Conservation (phyloP, 2,888 invertebrate species). For the Maniola hyperantus region DNA sequence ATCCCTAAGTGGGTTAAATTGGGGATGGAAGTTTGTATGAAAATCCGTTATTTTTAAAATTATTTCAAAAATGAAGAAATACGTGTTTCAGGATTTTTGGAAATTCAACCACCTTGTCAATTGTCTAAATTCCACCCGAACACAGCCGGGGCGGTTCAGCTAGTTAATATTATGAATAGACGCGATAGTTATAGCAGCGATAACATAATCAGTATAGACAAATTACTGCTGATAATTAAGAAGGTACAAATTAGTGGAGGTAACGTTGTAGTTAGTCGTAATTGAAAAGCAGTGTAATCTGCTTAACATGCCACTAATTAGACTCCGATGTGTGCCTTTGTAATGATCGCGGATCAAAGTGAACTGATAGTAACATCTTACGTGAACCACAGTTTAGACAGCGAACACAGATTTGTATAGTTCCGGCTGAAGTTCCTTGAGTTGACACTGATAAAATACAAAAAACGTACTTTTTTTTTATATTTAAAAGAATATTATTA, state of each 20-base stretch:
- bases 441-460: not conserved
- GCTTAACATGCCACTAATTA: conserved; percentile 68
- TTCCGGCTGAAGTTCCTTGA: conserved; percentile 49
- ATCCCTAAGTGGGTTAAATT: no score
- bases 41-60: no score
- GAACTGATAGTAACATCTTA: conserved; percentile 40
- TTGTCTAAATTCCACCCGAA: no score
- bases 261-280: conserved; percentile 53
- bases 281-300: conserved; percentile 61
- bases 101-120: no score
- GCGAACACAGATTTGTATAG: conserved; percentile 61
- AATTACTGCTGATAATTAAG: conserved; percentile 26
- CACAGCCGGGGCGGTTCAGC: no score
- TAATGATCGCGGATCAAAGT: conserved; percentile 69
- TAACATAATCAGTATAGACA: conserved; percentile 1
- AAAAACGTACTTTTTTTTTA: no score
- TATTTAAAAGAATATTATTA: no score
- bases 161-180: no score
- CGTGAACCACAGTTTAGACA: conserved; percentile 37
- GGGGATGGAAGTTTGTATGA: no score
- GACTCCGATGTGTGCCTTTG: conserved; percentile 65
- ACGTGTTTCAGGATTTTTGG: no score
- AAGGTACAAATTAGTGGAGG: conserved; percentile 56
- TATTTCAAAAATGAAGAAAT: no score
- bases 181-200: no score